phyloP scores from a whole-genome alignment of 1,140 invertebrate genomes.

The Glomeris maerens region DNA sequence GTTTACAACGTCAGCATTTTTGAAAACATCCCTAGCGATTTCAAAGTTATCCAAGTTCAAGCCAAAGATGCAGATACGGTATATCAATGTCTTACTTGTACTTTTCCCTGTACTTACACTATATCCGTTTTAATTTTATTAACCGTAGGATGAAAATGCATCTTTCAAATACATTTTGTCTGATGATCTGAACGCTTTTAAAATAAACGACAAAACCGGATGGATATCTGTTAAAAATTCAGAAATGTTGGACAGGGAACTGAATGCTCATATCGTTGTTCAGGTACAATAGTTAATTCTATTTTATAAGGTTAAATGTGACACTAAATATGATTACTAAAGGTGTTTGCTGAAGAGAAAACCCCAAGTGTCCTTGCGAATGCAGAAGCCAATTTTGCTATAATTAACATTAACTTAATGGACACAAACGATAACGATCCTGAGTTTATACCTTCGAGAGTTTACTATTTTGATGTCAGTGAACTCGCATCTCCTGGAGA shows the following conservation, averaged over 20 bases:
- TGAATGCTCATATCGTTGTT: constrained; percentile 34
- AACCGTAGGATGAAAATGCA: constrained; percentile 52
- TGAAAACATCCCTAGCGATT: constrained; percentile 72
- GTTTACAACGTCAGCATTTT: constrained; percentile 80
- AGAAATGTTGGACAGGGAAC: constrained; percentile 60
- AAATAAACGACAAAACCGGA: constrained; percentile 57
- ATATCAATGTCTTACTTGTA: neutral
- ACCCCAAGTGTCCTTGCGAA: constrained; percentile 41
- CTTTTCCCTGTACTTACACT: neutral
- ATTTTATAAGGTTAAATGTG: neutral
- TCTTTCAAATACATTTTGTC: constrained; percentile 64
- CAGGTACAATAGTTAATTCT: neutral
- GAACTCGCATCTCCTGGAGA: constrained; percentile 22
- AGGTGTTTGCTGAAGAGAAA: constrained; percentile 50
- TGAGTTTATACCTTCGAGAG: constrained; percentile 59
- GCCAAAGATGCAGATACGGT: constrained; percentile 59
- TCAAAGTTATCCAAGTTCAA: constrained; percentile 64
- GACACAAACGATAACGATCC: constrained; percentile 81
- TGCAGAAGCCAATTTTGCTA: constrained; percentile 40
- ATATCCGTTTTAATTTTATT: constrained; percentile 1
- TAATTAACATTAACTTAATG: constrained; percentile 61
- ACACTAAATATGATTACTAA: neutral
- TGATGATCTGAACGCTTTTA: constrained; percentile 58
- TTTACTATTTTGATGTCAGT: constrained; percentile 39
- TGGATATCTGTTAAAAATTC: constrained; percentile 71